phyloP scores from a whole-genome alignment of 2,888 invertebrate species.

The Campoletis raptor region DNA sequence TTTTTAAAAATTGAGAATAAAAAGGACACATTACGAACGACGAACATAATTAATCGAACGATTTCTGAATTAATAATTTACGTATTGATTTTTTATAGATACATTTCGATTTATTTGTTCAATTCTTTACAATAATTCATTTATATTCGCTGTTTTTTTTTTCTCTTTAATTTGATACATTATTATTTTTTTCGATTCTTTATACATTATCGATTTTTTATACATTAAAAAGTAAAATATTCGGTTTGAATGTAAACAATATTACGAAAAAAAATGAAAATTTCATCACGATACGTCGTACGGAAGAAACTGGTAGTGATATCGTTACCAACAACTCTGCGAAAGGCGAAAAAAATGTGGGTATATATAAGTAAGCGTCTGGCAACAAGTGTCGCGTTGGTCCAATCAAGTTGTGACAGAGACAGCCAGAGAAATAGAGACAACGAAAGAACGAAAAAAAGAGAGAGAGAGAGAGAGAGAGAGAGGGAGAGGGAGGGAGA shows the following conservation, averaged over 20 bases:
- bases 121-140: neutral
- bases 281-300: constrained; percentile 16
- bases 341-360: constrained; percentile 27
- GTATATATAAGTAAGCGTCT: constrained; percentile 34
- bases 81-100: neutral
- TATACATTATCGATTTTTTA: neutral
- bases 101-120: neutral
- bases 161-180: neutral
- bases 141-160: neutral
- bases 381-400: constrained; percentile 48
- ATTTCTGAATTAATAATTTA: neutral
- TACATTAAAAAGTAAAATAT: constrained; percentile 4
- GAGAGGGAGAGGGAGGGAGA: neutral
- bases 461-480: neutral
- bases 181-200: neutral
- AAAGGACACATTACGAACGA: neutral
- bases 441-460: neutral
- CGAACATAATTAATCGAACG: neutral
- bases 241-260: neutral
- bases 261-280: neutral
- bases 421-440: neutral
- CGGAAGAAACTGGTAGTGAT: constrained; percentile 6
- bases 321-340: constrained; percentile 17
- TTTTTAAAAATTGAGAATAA: no score
- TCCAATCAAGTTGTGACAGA: constrained; percentile 21